Evolutionary conservation across 2,888 invertebrate genomes (phyloP).

Genomic region (Molanna angustata): DNA sequence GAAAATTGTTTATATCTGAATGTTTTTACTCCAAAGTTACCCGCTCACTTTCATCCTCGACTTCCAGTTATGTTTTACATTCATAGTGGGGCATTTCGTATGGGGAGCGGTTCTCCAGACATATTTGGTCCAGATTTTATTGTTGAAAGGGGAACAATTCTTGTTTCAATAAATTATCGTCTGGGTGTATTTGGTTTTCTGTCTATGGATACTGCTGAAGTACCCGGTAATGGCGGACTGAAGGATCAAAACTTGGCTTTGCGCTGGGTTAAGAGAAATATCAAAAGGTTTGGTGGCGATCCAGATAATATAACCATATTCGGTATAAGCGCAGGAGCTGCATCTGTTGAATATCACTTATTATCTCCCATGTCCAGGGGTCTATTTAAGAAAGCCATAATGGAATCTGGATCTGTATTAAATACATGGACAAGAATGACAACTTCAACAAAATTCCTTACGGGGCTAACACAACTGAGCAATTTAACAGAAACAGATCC

Average conservation of each 20-base stretch:
- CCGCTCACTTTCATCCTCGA: no score
- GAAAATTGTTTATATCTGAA: slow-evolving; percentile 35
- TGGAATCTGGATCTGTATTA: slow-evolving; percentile 47
- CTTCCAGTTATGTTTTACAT: slow-evolving; percentile 49
- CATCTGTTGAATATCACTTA: slow-evolving; percentile 47
- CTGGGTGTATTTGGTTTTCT: slow-evolving; percentile 50
- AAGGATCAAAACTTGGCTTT: slow-evolving; percentile 51
- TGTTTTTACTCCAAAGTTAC: slow-evolving; percentile 33
- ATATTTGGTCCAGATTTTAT: slow-evolving; percentile 50
- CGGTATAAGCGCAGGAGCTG: slow-evolving; percentile 50
- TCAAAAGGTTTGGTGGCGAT: slow-evolving; percentile 45
- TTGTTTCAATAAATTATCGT: slow-evolving; percentile 53
- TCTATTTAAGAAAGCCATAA: slow-evolving; percentile 46
- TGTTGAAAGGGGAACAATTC: slow-evolving; percentile 44
- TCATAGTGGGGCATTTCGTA: slow-evolving; percentile 53
- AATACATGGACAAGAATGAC: slow-evolving; percentile 45
- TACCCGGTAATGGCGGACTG: slow-evolving; percentile 50
- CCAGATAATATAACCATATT: slow-evolving; percentile 49
- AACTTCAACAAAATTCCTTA: slow-evolving; percentile 41
- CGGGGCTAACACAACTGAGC: slow-evolving; percentile 41
- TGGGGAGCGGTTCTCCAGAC: slow-evolving; percentile 47
- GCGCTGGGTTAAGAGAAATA: slow-evolving; percentile 48
- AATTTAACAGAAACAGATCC: slow-evolving; percentile 41
- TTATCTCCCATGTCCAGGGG: slow-evolving; percentile 47
- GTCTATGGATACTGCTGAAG: slow-evolving; percentile 44